phyloP scores from a whole-genome alignment of 2,113 vertebrate species.

The Lycaon pictus region DNA sequence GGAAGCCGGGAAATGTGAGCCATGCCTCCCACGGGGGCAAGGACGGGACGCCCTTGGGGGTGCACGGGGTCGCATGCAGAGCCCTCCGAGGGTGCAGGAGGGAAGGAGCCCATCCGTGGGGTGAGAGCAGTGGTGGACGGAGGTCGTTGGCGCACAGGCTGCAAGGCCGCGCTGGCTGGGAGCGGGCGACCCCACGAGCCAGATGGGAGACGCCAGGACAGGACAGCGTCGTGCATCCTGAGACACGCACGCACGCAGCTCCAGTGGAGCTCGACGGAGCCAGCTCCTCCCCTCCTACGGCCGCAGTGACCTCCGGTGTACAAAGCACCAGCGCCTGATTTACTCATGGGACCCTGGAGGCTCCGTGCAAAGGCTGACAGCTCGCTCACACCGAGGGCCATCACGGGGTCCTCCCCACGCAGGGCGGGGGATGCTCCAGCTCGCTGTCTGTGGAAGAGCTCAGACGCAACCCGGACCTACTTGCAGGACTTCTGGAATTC shows the following conservation, averaged over 20 bases:
- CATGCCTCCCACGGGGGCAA: too few species aligned
- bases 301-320: not conserved
- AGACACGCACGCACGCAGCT: accelerated
- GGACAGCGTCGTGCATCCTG: accelerated
- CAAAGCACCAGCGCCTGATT: not conserved
- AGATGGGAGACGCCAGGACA: too few species aligned
- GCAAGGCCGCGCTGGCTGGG: accelerated
- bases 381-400: not conserved
- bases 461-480: not conserved
- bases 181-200: accelerated
- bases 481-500: not conserved
- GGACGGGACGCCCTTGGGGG: too few species aligned
- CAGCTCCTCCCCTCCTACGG: not conserved
- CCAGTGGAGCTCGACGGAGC: accelerated
- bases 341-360: not conserved
- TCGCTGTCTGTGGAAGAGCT: not conserved
- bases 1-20: not conserved
- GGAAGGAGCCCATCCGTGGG: accelerated
- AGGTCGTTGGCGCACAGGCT: accelerated
- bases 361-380: not conserved
- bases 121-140: accelerated
- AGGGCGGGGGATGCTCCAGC: not conserved
- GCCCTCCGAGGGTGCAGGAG: not conserved
- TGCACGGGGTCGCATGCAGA: accelerated
- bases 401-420: not conserved